Base-by-base conservation (phyloP, 1,140 invertebrate species). In the Tribolium madens region DNA sequence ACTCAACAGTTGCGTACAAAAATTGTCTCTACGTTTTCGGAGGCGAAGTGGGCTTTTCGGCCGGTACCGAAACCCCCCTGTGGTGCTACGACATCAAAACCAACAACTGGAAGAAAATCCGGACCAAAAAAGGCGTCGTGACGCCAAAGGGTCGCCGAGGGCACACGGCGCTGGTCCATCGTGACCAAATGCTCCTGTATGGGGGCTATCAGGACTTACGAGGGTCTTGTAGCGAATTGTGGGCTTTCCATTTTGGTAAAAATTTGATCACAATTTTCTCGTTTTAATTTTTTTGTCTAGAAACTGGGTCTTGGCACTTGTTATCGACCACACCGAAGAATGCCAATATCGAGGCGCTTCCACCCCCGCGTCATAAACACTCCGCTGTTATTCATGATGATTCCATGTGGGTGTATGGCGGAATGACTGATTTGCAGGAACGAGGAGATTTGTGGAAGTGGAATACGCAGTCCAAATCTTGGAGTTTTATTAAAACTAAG, bases 181-280 rank as follows among this genome's bases (percentile, higher is more conserved):
- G 91, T 68, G 92, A 92, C 73, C 90, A 91, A 57, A 94, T 97
- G 92, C 89, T 96, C 21, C 90, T 97, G 57, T 97, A 96, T 86
- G 96, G 96, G 1, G 96, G 96, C 9, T 97, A 96, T 86, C 91
- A 95, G 83, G 96, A 97, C 84, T 86, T 97, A 70, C 89, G 92
- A 76, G 96, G 96, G 9, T 96, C 95, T 18, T 93, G 91, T 9
- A 90, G 92, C 15, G 95, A 97, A 85, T 86, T 97, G 0, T 97
- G 96, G 96, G 92, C 91, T 7, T 97, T 94, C 84, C 92, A 96
- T 88, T 94, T 96, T 79, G 93, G 95, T 96, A 88, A 90, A 48
- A 71, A 42, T 13, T 2, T 4, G 13, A 69, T n/a, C 1, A 31
- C 3, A 26, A 5, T 26, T 26, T 26, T 26, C 21, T 17, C 12